These are phyloP conservation scores for Pogona vitticeps DNA, from an alignment of 2,113 vertebrate genomes.

Conservation along the genomic window DNA sequence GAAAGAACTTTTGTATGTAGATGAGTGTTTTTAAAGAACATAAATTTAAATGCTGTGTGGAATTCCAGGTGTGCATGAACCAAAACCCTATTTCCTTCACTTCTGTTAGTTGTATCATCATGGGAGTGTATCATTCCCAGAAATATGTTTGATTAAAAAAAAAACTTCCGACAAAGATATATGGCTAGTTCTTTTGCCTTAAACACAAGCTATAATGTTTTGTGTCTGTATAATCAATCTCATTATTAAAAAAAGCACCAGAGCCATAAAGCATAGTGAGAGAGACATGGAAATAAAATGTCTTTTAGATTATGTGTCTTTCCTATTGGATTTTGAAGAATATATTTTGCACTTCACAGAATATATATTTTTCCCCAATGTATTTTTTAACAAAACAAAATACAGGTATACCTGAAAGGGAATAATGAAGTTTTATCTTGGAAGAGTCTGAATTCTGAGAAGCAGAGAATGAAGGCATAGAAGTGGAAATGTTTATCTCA, in stretches of 20 bases:
- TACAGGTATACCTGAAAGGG: background rate
- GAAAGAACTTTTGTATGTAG: background rate
- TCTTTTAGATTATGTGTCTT: background rate
- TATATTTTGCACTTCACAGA: background rate
- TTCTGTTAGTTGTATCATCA: background rate
- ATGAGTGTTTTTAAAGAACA: background rate
- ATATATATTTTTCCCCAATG: background rate
- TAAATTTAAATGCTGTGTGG: conserved; percentile 12
- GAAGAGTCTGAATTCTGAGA: background rate
- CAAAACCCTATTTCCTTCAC: background rate
- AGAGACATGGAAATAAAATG: background rate
- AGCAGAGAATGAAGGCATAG: background rate
- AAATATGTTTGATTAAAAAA: background rate
- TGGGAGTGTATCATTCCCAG: conserved; percentile 23
- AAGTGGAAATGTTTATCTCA: background rate
- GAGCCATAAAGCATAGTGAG: background rate
- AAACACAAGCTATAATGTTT: conserved; percentile 22
- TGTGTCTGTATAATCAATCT: conserved; percentile 23
- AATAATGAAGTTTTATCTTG: background rate
- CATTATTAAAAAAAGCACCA: conserved; percentile 20
- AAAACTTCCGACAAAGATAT: conserved; percentile 5
- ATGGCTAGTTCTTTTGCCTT: conserved; percentile 25
- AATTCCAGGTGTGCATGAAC: background rate
- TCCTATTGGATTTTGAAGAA: background rate
- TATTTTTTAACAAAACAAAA: background rate